Conservation (phyloP, 2,113 vertebrate species). For the Pipa parva region DNA sequence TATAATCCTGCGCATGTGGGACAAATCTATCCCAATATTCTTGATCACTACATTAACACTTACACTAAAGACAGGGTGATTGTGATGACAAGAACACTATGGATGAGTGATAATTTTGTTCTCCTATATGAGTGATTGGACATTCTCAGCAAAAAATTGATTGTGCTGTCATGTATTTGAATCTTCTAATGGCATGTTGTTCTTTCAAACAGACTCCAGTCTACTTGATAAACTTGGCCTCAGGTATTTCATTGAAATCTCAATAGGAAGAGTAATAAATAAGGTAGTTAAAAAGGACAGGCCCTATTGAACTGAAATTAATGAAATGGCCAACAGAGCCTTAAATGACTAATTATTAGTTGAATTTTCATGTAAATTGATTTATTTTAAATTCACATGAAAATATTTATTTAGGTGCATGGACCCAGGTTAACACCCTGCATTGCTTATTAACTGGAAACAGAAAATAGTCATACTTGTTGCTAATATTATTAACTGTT, state of each 20-base stretch:
- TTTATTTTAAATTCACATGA: neutral
- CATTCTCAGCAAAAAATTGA: constrained; percentile 74
- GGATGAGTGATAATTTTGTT: constrained; percentile 52
- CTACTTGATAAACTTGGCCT: constrained; percentile 72
- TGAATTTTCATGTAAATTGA: neutral
- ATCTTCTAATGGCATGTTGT: constrained; percentile 59
- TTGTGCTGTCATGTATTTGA: constrained; percentile 61
- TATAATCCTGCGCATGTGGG: constrained; percentile 43
- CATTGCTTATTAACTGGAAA: too few relatives aligned
- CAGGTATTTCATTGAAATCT: constrained; percentile 65
- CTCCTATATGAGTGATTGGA: constrained; percentile 52
- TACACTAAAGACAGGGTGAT: constrained; percentile 43
- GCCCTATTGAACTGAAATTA: constrained; percentile 77
- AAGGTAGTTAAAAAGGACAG: constrained; percentile 69
- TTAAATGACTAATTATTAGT: constrained; percentile 64
- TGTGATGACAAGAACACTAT: constrained; percentile 52
- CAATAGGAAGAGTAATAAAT: constrained; percentile 56
- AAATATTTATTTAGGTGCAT: neutral
- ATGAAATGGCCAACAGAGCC: constrained; percentile 74
- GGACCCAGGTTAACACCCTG: too few relatives aligned
- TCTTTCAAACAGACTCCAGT: constrained; percentile 59
- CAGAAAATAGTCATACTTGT: too few relatives aligned
- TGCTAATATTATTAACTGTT: too few relatives aligned
- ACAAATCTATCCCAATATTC: constrained; percentile 47
- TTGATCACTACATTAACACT: constrained; percentile 43